Evolutionary conservation across 1,140 invertebrate genomes (phyloP).

Genomic region (Scaptomyza graminum): DNA sequence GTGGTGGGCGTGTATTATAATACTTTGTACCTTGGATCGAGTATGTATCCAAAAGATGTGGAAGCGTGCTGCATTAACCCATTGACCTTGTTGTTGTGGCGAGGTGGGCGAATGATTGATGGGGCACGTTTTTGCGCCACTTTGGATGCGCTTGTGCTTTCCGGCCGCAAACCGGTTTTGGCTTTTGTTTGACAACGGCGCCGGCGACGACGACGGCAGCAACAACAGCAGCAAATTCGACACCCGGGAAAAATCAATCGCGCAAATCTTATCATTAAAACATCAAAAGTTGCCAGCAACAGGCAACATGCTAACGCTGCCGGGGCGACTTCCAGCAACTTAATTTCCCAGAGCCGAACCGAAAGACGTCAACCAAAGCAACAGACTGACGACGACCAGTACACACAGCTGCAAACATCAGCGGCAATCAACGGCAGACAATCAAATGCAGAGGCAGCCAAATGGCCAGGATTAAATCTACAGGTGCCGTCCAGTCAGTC

Average conservation of each 20-base stretch:
- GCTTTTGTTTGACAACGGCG: constrained; percentile 28
- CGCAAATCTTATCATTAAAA: constrained; percentile 80
- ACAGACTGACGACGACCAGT: constrained; percentile 12
- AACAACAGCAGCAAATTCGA: constrained; percentile 51
- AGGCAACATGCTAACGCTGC: constrained; percentile 68
- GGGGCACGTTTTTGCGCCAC: constrained; percentile 71
- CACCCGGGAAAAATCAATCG: constrained; percentile 79
- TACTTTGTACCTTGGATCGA: not conserved
- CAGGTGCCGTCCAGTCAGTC: constrained; percentile 56
- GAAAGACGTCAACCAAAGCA: constrained; percentile 28
- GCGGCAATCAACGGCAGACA: constrained; percentile 78
- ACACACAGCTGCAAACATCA: constrained; percentile 74
- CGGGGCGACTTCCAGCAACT: constrained; percentile 64
- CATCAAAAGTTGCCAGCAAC: constrained; percentile 74
- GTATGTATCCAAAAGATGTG: constrained; percentile 1
- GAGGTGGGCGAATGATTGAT: constrained; percentile 42
- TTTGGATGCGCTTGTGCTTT: constrained; percentile 26
- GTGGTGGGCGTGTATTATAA: constrained; percentile 38
- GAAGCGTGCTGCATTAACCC: constrained; percentile 61
- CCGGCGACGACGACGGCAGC: constrained; percentile 3
- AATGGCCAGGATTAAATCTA: constrained; percentile 76
- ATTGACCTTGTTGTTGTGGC: constrained; percentile 75
- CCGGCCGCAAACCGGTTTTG: constrained; percentile 25
- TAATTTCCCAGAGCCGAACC: constrained; percentile 54
- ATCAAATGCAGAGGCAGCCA: constrained; percentile 70